Percentiles rank a stretch among this genome's conserved stretches.
Conservation (phyloP, 2,797 vertebrate genomes). For the Euthynnus affinis region DNA sequence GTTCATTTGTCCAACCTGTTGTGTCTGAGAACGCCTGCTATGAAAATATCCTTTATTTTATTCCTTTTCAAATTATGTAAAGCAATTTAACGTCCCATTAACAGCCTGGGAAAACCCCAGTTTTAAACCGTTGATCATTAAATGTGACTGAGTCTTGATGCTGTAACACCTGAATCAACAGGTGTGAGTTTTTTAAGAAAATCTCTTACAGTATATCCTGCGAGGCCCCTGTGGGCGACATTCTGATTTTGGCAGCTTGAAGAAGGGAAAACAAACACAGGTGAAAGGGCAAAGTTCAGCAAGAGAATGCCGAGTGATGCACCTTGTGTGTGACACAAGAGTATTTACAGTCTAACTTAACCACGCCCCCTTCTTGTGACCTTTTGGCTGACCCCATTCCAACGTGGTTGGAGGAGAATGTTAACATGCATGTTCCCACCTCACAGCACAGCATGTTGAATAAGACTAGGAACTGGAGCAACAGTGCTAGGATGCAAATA, state of each 20-base stretch:
- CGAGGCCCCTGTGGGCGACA: not conserved
- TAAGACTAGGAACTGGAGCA: conserved; percentile 5
- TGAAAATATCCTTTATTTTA: conserved; percentile 25
- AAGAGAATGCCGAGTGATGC: conserved; percentile 43
- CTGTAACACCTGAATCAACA: not conserved
- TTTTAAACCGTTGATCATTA: not conserved
- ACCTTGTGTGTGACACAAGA: conserved; percentile 39
- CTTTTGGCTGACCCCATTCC: conserved; percentile 59
- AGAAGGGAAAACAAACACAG: conserved; percentile 57
- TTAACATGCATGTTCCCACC: conserved; percentile 41
- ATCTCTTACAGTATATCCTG: conserved; percentile 13
- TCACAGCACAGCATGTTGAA: not conserved
- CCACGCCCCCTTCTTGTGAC: conserved; percentile 31
- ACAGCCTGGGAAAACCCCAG: conserved; percentile 6
- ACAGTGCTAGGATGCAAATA: not conserved
- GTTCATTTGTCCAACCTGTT: conserved; percentile 33
- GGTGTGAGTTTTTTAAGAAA: conserved; percentile 5
- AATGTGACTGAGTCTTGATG: not conserved
- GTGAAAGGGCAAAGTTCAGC: conserved; percentile 60
- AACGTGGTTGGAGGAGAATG: conserved; percentile 27
- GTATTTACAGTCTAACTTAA: conserved; percentile 50
- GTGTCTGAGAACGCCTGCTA: not conserved
- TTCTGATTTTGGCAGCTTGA: conserved; percentile 29
- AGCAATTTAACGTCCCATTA: conserved; percentile 17
- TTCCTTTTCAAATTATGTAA: conserved; percentile 34